These are phyloP conservation scores for Artemia sinica DNA, from an alignment of 2,888 invertebrate species.

Conservation along the genomic window DNA sequence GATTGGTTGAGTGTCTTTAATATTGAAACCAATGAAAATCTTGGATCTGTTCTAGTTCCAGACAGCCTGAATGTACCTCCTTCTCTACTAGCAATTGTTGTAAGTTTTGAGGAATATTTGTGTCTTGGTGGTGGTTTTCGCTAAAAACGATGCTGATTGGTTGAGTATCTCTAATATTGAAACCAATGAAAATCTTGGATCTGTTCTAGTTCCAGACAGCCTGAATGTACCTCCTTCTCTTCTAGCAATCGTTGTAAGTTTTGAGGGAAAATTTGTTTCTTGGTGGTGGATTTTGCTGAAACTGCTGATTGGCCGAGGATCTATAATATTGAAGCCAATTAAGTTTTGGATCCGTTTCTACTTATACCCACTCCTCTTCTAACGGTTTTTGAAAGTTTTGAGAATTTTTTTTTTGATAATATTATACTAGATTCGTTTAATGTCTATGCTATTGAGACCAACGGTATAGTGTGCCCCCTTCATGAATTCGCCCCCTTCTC, in stretches of 20 bases:
- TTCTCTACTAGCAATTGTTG: conserved; percentile 44
- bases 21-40: conserved; percentile 45
- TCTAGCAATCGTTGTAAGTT: conserved; percentile 38
- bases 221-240: conserved; percentile 74
- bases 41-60: conserved; percentile 56
- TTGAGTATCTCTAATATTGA: conserved; percentile 56
- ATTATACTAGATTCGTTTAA: too few species aligned
- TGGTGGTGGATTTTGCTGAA: conserved; percentile 13
- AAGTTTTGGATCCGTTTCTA: too few species aligned
- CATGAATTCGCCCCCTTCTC: too few species aligned
- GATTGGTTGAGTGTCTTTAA: conserved; percentile 72
- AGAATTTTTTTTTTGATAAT: too few species aligned
- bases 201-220: conserved; percentile 55
- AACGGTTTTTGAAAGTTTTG: too few species aligned
- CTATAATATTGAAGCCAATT: too few species aligned
- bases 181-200: conserved; percentile 48
- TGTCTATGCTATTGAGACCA: too few species aligned
- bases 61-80: conserved; percentile 71
- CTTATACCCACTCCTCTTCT: too few species aligned
- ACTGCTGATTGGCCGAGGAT: too few species aligned
- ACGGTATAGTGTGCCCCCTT: too few species aligned
- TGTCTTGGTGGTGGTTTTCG: conserved; percentile 5
- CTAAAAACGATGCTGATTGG: conserved; percentile 37
- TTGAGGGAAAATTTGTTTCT: not conserved
- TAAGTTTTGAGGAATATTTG: conserved; percentile 27